Conservation (phyloP, 2,797 vertebrate species). For the Cetoscarus ocellatus region DNA sequence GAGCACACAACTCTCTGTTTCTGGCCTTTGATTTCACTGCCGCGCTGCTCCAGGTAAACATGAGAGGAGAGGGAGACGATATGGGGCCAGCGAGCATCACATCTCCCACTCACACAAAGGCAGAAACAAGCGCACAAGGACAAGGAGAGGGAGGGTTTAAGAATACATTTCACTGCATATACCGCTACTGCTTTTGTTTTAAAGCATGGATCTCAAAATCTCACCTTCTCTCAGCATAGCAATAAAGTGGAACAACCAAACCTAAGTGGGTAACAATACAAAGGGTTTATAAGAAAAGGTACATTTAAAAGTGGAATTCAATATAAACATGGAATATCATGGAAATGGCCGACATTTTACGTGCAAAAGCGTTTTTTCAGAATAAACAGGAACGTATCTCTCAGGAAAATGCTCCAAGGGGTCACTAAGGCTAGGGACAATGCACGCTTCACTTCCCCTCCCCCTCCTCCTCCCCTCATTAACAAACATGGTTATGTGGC, state of each 20-base stretch:
- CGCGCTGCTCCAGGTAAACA: conserved; percentile 63
- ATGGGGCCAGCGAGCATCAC: conserved; percentile 45
- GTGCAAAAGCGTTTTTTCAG: no score
- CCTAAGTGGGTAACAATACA: background rate
- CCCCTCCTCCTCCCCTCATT: no score
- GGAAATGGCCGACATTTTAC: no score
- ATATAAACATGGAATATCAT: no score
- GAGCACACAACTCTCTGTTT: conserved; percentile 60
- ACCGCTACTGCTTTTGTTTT: conserved; percentile 1
- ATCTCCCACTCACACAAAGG: conserved; percentile 8
- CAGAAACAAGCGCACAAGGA: conserved; percentile 9
- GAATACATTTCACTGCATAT: background rate
- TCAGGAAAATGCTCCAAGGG: no score
- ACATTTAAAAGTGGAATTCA: no score
- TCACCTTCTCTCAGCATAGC: conserved; percentile 19
- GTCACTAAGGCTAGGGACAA: no score
- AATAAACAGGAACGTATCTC: no score
- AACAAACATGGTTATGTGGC: no score
- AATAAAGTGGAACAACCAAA: conserved; percentile 38
- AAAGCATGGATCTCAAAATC: conserved; percentile 33
- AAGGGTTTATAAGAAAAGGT: no score
- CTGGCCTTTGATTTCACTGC: conserved; percentile 69
- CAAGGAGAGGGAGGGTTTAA: conserved; percentile 13
- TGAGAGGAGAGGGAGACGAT: conserved; percentile 41
- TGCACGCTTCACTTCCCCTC: no score